phyloP scores from a whole-genome alignment of 2,113 vertebrate genomes.

The Ciconia boyciana region DNA sequence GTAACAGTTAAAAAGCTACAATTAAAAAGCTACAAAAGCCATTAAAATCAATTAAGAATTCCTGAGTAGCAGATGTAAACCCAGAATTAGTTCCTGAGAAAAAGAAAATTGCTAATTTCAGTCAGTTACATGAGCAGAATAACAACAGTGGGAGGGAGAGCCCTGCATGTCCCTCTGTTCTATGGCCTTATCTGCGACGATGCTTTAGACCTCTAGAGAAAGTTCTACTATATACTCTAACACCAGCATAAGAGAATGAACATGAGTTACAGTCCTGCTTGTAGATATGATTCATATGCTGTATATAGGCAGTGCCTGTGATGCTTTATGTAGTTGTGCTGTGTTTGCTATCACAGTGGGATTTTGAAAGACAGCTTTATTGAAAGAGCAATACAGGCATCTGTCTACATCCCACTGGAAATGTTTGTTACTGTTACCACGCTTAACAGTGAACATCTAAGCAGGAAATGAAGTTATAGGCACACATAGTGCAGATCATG shows the following conservation, averaged over 20 bases:
- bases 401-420: background rate
- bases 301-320: background rate
- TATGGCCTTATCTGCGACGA: fast-evolving
- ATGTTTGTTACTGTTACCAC: background rate
- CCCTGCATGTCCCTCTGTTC: background rate
- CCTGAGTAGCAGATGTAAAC: background rate
- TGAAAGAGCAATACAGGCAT: background rate
- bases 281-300: background rate
- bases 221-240: background rate
- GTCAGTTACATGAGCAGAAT: background rate
- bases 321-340: background rate
- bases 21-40: background rate
- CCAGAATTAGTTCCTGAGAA: background rate
- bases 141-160: background rate
- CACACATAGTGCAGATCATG: background rate
- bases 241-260: background rate
- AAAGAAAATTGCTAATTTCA: background rate
- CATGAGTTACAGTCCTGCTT: background rate
- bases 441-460: background rate
- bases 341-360: background rate
- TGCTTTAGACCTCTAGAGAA: background rate
- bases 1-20: background rate
- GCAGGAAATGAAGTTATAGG: background rate
- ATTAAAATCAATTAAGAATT: background rate
- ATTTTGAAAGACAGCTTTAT: background rate